phyloP scores from a whole-genome alignment of 2,797 vertebrate genomes.

The Botia almorhae region DNA sequence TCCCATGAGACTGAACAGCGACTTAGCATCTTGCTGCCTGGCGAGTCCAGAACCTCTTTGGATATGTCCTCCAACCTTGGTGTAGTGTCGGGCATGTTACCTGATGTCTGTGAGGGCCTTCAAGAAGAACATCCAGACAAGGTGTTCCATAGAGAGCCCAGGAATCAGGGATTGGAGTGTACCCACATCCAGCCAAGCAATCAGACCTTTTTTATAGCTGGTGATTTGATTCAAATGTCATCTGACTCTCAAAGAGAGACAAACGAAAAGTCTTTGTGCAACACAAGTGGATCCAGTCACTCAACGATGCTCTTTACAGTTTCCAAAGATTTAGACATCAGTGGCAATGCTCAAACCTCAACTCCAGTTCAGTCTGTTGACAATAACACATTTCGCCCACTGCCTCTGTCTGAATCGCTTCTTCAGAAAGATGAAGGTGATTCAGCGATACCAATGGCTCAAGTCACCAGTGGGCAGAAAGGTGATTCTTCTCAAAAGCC shows the following conservation, averaged over 20 bases:
- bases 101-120: constrained; percentile 62
- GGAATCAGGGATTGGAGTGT: constrained; percentile 60
- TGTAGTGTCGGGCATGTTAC: constrained; percentile 55
- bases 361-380: constrained; percentile 76
- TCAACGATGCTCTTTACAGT: constrained; percentile 66
- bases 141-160: constrained; percentile 44
- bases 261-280: constrained; percentile 49
- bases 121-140: constrained; percentile 34
- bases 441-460: constrained; percentile 51
- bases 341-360: constrained; percentile 72
- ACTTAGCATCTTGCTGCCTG: constrained; percentile 59
- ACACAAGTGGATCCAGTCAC: constrained; percentile 30
- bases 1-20: constrained; percentile 65
- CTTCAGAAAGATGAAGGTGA: constrained; percentile 53
- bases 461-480: constrained; percentile 58
- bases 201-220: constrained; percentile 61
- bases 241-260: constrained; percentile 59
- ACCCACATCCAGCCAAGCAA: constrained; percentile 68
- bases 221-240: constrained; percentile 51
- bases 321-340: constrained; percentile 53
- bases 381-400: constrained; percentile 68
- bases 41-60: constrained; percentile 58
- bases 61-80: constrained; percentile 58
- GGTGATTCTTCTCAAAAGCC: constrained; percentile 22
- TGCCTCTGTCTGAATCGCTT: constrained; percentile 68